Evolutionary conservation across 2,888 invertebrate genomes (phyloP).

Genomic region (Hyposoter didymator): DNA sequence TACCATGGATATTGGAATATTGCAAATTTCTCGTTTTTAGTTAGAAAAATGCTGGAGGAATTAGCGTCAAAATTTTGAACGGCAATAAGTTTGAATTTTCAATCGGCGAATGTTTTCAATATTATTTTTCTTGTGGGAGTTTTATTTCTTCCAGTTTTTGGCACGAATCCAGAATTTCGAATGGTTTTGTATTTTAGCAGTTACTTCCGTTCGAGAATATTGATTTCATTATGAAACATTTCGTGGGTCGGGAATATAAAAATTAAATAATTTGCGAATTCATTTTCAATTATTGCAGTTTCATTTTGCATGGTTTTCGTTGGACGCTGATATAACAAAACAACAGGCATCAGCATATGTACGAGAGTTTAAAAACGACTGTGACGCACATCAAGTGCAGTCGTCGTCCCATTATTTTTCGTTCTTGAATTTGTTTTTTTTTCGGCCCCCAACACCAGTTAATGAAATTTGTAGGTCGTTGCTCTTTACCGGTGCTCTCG

Average conservation of each 20-base stretch:
- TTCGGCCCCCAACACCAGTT: conserved; percentile 37
- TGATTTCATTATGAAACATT: not conserved
- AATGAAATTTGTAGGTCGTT: conserved; percentile 59
- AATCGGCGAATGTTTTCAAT: too few relatives aligned
- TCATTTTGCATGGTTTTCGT: not conserved
- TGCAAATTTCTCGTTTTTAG: too few relatives aligned
- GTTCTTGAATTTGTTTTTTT: not conserved
- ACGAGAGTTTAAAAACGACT: not conserved
- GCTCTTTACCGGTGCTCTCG: conserved; percentile 29
- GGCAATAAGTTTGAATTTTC: too few relatives aligned
- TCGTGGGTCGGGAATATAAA: not conserved
- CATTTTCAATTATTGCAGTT: not conserved
- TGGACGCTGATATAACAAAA: not conserved
- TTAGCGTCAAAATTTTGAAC: too few relatives aligned
- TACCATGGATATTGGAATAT: too few relatives aligned
- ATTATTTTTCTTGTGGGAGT: too few relatives aligned
- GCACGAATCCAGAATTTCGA: too few relatives aligned
- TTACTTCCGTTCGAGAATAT: not conserved
- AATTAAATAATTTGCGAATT: not conserved
- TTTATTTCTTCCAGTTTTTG: too few relatives aligned
- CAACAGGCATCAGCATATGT: not conserved
- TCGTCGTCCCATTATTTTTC: conserved; percentile 38
- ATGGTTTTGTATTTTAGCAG: not conserved
- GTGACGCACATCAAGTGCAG: conserved; percentile 11
- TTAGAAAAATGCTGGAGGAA: too few relatives aligned